Base-by-base conservation (phyloP, 2,888 invertebrate species). In the Drosophila austrosaltans region DNA sequence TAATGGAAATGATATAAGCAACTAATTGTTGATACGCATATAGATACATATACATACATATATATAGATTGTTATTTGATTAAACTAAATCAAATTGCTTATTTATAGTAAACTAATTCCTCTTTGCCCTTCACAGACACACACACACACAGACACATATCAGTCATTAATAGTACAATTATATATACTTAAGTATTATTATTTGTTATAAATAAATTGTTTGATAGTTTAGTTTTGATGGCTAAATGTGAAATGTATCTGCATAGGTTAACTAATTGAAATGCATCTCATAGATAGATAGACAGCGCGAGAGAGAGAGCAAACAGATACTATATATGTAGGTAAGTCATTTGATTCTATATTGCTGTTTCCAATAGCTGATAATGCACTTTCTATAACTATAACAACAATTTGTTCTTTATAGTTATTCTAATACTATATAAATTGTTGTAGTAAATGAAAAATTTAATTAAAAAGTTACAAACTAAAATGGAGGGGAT, bases 51-150 rank as follows among this genome's bases (percentile, higher is more conserved):
- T 61, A 66, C 64, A 76, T 16, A 20, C 8, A 22, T 48, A 8
- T 22, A 22, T 20, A 22, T 22, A 10, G 25, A 48, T 48, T 12
- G 48, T 48, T 25, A 48, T 10, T 3, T 48, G 10, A 48, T 48
- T 48, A 22, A 48, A 22, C 20, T 10, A 16, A 44, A 44, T 44
- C 7, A 16, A 44, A 44, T 48, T 36, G 36, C 8, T 36, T 66
- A 72, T 72, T 72, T 72, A 66, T 72, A 61, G 61, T 48, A 56
- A 58, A 60, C 28, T 56, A 48, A 25, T 7, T 66, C 53, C 22
- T 53, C 63, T 62, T 61, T 66, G 78, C 78, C 79, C 82, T 79
- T 73, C 82, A 53, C 66, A 54, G 22, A 42, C 32, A 42, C 22
- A 66, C 40, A 39, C 40, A 66, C 39, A 39, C 12, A 22, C 12